phyloP scores from a whole-genome alignment of 2,888 invertebrate genomes.

The Spialia ferax region DNA sequence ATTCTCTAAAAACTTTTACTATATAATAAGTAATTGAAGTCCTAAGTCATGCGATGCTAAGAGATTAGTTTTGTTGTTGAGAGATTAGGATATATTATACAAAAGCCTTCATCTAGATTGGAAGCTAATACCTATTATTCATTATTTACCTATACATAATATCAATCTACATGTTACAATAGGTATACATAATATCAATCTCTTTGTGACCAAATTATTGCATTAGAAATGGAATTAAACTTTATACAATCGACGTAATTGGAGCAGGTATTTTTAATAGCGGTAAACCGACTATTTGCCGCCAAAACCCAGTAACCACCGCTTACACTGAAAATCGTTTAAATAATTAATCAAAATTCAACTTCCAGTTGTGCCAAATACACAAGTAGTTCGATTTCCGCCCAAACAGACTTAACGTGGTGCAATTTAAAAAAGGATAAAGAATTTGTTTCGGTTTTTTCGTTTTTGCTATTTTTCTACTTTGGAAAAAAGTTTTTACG shows the following conservation, averaged over 20 bases:
- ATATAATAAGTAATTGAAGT: too few relatives aligned
- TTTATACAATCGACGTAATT: background rate
- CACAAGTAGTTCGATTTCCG: conserved; percentile 18
- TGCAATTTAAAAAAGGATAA: background rate
- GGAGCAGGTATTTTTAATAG: background rate
- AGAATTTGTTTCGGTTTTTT: background rate
- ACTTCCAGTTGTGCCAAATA: conserved; percentile 13
- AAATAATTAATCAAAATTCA: conserved; percentile 21
- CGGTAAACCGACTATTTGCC: conserved; percentile 2
- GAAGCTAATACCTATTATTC: too few relatives aligned
- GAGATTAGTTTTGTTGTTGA: too few relatives aligned
- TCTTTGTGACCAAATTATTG: background rate
- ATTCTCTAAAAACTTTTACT: too few relatives aligned
- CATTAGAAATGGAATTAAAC: background rate
- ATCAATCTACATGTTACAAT: too few relatives aligned
- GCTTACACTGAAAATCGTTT: conserved; percentile 21
- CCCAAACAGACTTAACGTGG: conserved; percentile 15
- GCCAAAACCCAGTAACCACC: conserved; percentile 10
- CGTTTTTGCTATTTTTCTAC: background rate
- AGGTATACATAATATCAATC: too few relatives aligned
- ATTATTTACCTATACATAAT: too few relatives aligned
- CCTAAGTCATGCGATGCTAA: too few relatives aligned
- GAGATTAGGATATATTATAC: too few relatives aligned
- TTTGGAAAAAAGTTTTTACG: background rate
- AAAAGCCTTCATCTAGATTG: too few relatives aligned